Evolutionary conservation across 2,113 vertebrate genomes (phyloP).

Genomic region (Phrynocephalus versicolor): DNA sequence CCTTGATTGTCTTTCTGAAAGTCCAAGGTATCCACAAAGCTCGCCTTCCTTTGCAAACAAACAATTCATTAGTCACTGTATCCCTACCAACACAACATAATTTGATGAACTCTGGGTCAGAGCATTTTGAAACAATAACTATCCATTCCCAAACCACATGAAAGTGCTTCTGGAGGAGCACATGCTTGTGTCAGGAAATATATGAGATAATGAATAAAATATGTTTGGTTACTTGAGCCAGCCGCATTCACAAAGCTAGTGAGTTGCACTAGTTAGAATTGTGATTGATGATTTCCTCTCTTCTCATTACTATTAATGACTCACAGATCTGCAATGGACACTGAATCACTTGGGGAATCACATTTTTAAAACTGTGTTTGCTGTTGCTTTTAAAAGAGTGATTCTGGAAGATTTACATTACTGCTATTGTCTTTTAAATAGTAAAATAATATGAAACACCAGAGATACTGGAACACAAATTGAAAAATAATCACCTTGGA

Average conservation of each 20-base stretch:
- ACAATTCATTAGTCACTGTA: not conserved
- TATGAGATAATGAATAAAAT: not conserved
- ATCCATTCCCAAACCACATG: not conserved
- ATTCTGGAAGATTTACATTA: not conserved
- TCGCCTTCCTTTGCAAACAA: too few relatives aligned
- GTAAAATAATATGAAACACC: not conserved
- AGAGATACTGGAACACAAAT: not conserved
- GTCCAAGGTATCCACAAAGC: too few relatives aligned
- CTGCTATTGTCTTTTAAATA: not conserved
- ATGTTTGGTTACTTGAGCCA: not conserved
- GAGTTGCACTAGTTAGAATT: not conserved
- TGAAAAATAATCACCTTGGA: not conserved
- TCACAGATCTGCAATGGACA: not conserved
- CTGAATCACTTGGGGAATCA: not conserved
- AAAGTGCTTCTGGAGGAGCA: constrained; percentile 7
- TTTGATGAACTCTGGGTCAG: not conserved
- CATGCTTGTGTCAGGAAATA: not conserved
- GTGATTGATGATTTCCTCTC: constrained; percentile 7
- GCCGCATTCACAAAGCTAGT: not conserved
- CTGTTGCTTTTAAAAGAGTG: not conserved
- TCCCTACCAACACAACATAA: not conserved
- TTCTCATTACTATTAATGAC: not conserved
- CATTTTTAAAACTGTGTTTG: not conserved
- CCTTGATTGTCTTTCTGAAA: too few relatives aligned
- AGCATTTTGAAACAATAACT: not conserved